Percentiles rank a stretch among this genome's conserved stretches.
Evolutionary conservation across 2,797 vertebrate genomes (phyloP).

Genomic region (Hydrolagus colliei): DNA sequence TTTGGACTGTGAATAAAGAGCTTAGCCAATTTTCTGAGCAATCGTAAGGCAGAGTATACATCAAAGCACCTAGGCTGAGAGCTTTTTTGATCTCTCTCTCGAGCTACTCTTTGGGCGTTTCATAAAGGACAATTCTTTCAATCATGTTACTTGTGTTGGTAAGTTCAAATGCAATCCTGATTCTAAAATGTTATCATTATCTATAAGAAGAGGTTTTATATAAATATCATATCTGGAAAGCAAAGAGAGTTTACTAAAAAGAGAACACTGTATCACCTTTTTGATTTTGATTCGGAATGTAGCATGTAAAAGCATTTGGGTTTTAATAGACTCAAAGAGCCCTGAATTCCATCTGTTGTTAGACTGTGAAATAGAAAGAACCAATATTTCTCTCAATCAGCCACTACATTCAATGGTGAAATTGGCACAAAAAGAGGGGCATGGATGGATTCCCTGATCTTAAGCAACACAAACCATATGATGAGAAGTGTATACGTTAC

Average conservation of each 20-base stretch:
- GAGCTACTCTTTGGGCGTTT: neutral
- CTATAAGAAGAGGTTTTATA: too few relatives aligned
- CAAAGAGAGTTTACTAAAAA: too few relatives aligned
- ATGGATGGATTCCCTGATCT: too few relatives aligned
- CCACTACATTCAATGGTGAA: too few relatives aligned
- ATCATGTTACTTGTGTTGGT: slow-evolving; percentile 14
- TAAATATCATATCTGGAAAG: too few relatives aligned
- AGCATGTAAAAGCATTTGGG: neutral
- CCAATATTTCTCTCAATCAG: too few relatives aligned
- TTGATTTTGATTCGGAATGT: too few relatives aligned
- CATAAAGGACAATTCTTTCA: slow-evolving; percentile 27
- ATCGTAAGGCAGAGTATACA: slow-evolving; percentile 23
- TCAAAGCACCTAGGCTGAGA: slow-evolving; percentile 29
- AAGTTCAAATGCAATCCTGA: slow-evolving; percentile 15
- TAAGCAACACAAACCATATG: too few relatives aligned
- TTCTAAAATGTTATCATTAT: neutral
- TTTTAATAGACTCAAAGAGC: neutral
- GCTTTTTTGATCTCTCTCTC: slow-evolving; percentile 19
- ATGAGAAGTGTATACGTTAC: too few relatives aligned
- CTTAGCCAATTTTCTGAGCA: slow-evolving; percentile 23
- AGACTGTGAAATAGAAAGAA: neutral
- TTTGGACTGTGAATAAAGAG: slow-evolving; percentile 28
- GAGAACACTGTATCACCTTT: too few relatives aligned
- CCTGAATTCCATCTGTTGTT: neutral
- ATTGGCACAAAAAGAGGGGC: too few relatives aligned